A percentile compares a stretch with the other conserved stretches of the same genome.
phyloP scores from a whole-genome alignment of 2,113 vertebrate species.

The Micronycteris hirsuta region DNA sequence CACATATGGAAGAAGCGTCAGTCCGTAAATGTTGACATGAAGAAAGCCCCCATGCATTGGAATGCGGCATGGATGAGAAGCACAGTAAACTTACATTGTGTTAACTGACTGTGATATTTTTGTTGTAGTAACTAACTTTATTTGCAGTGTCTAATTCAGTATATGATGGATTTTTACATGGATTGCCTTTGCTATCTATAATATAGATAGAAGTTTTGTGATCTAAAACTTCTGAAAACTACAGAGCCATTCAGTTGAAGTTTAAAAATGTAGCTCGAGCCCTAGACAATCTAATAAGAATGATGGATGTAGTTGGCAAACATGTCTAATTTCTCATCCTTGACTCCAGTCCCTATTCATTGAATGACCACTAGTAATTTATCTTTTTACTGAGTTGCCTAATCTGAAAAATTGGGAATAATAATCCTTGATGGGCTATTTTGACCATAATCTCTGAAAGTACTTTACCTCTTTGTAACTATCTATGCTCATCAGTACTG shows the following conservation, averaged over 20 bases:
- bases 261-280: background rate
- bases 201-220: too few relatives aligned
- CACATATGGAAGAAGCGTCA: background rate
- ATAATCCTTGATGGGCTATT: background rate
- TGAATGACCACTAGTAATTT: background rate
- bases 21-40: background rate
- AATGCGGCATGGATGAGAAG: background rate
- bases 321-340: background rate
- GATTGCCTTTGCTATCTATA: background rate
- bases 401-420: background rate
- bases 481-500: background rate
- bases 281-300: background rate
- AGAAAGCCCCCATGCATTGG: background rate
- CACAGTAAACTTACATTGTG: background rate
- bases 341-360: background rate
- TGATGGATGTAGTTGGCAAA: background rate
- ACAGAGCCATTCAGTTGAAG: background rate
- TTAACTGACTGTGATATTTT: background rate
- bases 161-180: background rate
- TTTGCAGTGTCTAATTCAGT: background rate
- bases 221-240: background rate
- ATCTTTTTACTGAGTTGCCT: background rate
- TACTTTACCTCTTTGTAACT: background rate
- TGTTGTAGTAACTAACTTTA: background rate
- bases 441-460: background rate